Base-by-base conservation (phyloP, 2,888 invertebrate genomes). In the Pasiphila rectangulata region DNA sequence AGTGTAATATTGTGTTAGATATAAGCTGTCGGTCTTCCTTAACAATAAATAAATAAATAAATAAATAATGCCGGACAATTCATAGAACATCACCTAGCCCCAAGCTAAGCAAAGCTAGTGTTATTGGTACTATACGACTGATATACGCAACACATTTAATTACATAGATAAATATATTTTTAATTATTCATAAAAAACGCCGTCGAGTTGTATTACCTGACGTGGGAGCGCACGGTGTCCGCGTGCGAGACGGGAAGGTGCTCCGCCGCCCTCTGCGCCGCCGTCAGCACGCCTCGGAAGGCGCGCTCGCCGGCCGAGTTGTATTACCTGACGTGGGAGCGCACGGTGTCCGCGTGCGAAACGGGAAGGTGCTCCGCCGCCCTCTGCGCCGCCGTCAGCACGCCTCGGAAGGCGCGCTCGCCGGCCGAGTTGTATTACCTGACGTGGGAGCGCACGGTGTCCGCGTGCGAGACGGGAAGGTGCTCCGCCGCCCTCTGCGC, bases 351-450 rank as follows among this genome's bases (percentile, higher is more conserved):
- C 0, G 76, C 73, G n/a, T 59, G 67, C 1, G 52, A 47, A 1
- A 96, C 96, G 27, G 93, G 89, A 42, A 99, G 94, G 15, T 92
- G 92, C 44, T 95, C 94, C 0, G 95, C 92, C 0, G 98, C 96
- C 69, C 95, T 93, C 58, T 93, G 92, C 0, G 98, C 96, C 56
- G 97, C 95, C 50, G 97, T 97, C 56, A 98, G 91, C 62, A 99
- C 97, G 69, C 96, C 94, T 2, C 98, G 92, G 20, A 99, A 89
- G 0, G 98, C 96, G 66, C 98, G 95, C n/a, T n/a, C n/a, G n/a
- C n/a, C n/a, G 21, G 2, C 4, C 21, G 6, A 6, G 6, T 7
- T 4, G 7, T n/a, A 6, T 21, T 6, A 21, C 21, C 21, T 2
- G 21, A 21, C 21, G 21, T 21, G 3, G 21, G 21, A 21, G 21